Evolutionary conservation across 2,888 invertebrate species (phyloP).

Genomic region (Automeris io): DNA sequence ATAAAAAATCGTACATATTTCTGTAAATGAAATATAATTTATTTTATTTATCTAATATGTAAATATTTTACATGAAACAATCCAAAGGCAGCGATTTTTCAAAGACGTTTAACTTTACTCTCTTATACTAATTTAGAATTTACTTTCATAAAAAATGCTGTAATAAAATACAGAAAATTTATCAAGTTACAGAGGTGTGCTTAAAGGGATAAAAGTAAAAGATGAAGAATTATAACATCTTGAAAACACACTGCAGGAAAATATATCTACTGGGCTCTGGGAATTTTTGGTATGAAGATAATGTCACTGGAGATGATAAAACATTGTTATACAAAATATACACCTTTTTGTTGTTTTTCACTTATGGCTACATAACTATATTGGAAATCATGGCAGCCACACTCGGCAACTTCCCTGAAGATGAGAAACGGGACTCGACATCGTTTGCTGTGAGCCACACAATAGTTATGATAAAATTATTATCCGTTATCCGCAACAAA

Average conservation of each 20-base stretch:
- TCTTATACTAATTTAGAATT: no score
- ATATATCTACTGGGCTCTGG: slow-evolving; percentile 53
- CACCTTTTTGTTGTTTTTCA: slow-evolving; percentile 30
- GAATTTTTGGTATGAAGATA: slow-evolving; percentile 56
- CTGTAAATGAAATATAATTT: no score
- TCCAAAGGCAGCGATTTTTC: no score
- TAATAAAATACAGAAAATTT: slow-evolving; percentile 1
- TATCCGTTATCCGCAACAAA: slow-evolving; percentile 44
- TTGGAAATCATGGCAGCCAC: slow-evolving; percentile 55
- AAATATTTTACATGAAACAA: no score
- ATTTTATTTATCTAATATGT: no score
- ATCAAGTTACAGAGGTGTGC: slow-evolving; percentile 5
- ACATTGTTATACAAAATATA: slow-evolving; percentile 39
- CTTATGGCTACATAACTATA: slow-evolving; percentile 48
- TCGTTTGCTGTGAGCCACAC: slow-evolving; percentile 60
- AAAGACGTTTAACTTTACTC: no score
- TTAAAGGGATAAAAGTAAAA: slow-evolving; percentile 11
- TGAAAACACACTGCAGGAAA: slow-evolving; percentile 40
- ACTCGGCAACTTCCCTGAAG: slow-evolving; percentile 50
- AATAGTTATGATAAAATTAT: slow-evolving; percentile 54
- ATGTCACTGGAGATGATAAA: slow-evolving; percentile 40
- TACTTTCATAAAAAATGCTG: not conserved
- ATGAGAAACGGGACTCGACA: slow-evolving; percentile 54
- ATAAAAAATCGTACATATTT: no score
- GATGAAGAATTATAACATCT: slow-evolving; percentile 52